Conservation (phyloP, 2,797 vertebrate species). For the Eidolon dupreanum region DNA sequence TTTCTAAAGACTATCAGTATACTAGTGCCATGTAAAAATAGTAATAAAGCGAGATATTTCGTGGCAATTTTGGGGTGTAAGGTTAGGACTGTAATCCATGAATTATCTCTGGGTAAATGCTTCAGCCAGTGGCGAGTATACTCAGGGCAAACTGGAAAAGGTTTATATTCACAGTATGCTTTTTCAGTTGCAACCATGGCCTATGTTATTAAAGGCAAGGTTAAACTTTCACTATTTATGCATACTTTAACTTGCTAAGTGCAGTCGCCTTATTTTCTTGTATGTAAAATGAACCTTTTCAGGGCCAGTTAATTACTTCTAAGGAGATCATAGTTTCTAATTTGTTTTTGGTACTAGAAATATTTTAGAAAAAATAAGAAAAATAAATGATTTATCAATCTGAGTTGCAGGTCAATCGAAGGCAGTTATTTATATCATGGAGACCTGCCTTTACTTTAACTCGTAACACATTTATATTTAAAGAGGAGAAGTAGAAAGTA, state of each 20-base stretch:
- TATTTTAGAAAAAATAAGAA: background rate
- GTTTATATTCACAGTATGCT: background rate
- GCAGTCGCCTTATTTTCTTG: background rate
- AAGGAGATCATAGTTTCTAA: background rate
- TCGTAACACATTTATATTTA: background rate
- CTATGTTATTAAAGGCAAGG: background rate
- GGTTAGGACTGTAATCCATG: no score
- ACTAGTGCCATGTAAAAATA: no score
- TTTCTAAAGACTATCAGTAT: no score
- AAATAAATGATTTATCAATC: background rate
- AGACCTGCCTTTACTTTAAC: background rate
- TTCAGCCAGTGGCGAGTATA: no score
- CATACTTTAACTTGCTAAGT: background rate
- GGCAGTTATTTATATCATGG: background rate
- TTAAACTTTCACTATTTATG: background rate
- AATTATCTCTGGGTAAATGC: no score
- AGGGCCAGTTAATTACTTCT: background rate
- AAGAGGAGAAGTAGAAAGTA: background rate
- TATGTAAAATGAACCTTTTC: background rate
- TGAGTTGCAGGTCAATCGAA: background rate
- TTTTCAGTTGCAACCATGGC: background rate
- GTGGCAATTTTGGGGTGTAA: no score
- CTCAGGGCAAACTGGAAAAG: no score
- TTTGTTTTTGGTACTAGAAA: conserved; percentile 4
- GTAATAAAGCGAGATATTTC: no score